Percentiles rank a stretch among this genome's conserved stretches.
Evolutionary conservation across 2,113 vertebrate species (phyloP).

Genomic region (Sphyrna mokarran): DNA sequence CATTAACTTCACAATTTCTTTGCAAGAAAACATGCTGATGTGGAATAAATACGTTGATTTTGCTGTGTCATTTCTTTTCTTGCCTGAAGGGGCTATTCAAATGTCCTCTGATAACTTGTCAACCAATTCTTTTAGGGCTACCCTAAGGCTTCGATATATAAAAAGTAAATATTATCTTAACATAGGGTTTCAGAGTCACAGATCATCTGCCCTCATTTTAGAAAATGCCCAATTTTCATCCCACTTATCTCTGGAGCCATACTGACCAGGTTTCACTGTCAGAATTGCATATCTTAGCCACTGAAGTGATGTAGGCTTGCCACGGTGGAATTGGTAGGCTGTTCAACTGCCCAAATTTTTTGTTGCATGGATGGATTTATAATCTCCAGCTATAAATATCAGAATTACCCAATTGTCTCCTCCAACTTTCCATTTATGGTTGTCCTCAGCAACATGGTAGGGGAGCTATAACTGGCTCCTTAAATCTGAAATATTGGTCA

Average conservation of each 20-base stretch:
- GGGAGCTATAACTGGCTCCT: not conserved
- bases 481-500: not conserved
- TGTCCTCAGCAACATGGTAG: not conserved
- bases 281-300: not conserved
- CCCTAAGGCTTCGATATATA: not conserved
- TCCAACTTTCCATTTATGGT: not conserved
- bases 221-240: not conserved
- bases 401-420: not conserved
- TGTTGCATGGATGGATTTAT: not conserved
- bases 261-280: not conserved
- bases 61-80: not conserved
- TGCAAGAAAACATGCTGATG: not conserved
- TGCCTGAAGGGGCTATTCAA: not conserved
- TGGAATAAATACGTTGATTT: not conserved
- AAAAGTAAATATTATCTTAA: not conserved
- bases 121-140: not conserved
- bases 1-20: not conserved
- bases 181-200: not conserved
- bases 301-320: not conserved
- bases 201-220: not conserved
- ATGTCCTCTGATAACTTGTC: not conserved
- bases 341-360: not conserved
- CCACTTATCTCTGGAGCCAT: not conserved
- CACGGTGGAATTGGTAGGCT: not conserved
- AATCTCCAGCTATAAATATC: not conserved